Conservation (phyloP, 2,113 vertebrate genomes). For the Pholis gunnellus region DNA sequence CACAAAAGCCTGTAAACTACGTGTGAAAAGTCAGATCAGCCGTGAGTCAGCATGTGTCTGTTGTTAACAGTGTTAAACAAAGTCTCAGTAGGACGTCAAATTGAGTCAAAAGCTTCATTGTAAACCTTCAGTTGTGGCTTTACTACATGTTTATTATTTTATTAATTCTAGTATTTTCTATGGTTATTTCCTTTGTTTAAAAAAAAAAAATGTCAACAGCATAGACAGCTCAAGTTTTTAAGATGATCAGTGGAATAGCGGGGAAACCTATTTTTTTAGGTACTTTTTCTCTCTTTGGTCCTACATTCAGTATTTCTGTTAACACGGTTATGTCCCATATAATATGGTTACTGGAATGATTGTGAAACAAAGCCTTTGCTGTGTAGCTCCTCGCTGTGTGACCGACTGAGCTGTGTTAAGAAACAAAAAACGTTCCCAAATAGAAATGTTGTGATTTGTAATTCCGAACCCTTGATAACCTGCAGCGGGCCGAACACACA, state of each 20-base stretch:
- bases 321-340: neutral
- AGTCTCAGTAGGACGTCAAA: neutral
- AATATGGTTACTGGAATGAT: too few relatives aligned
- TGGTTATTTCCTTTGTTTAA: neutral
- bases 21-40: conserved; percentile 28
- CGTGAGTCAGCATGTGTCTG: neutral
- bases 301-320: neutral
- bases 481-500: neutral
- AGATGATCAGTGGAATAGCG: too few relatives aligned
- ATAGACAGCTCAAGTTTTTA: too few relatives aligned
- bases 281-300: neutral
- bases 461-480: neutral
- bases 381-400: neutral
- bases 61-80: neutral
- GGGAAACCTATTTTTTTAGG: neutral
- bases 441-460: neutral
- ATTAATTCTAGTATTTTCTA: neutral
- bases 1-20: conserved; percentile 1
- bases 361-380: neutral
- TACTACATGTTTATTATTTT: neutral
- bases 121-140: neutral
- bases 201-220: too few relatives aligned
- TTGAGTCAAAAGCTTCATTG: neutral
- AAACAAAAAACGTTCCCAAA: conserved; percentile 20
- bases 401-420: conserved; percentile 5